Conservation (phyloP, 2,888 invertebrate genomes). For the Heterodera filipjevi region DNA sequence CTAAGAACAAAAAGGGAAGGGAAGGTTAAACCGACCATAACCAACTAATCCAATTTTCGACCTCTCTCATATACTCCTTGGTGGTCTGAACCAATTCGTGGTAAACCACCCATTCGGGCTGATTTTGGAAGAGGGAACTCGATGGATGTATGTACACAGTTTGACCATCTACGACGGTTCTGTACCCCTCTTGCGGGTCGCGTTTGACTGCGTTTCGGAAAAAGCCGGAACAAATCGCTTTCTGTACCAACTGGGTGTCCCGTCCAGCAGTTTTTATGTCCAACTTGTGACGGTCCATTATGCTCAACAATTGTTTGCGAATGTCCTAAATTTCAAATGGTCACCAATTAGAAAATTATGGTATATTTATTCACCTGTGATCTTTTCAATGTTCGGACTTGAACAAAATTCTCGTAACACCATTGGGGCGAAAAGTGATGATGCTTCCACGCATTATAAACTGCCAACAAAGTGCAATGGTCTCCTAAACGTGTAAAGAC, state of each 20-base stretch:
- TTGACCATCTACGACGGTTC: conserved; percentile 94
- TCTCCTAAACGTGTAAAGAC: conserved; percentile 72
- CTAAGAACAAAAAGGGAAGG: background rate
- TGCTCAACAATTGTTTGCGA: conserved; percentile 83
- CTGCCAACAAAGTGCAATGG: conserved; percentile 92
- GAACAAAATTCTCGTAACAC: conserved; percentile 99
- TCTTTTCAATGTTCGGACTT: conserved; percentile 90
- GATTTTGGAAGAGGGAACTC: conserved; percentile 92
- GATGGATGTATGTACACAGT: conserved; percentile 96
- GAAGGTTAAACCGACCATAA: background rate
- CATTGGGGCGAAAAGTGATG: conserved; percentile 98
- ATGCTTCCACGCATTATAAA: conserved; percentile 98
- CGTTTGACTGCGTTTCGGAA: conserved; percentile 98
- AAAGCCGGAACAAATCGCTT: conserved; percentile 92
- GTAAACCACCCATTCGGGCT: conserved; percentile 99
- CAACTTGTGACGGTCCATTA: conserved; percentile 78
- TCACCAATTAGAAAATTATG: background rate
- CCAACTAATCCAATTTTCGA: background rate
- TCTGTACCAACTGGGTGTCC: conserved; percentile 91
- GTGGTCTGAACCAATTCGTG: conserved; percentile 81
- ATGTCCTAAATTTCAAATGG: conserved; percentile 77
- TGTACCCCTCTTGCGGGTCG: conserved; percentile 94
- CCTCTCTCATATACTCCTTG: conserved; percentile 45
- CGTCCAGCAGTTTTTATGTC: conserved; percentile 96
- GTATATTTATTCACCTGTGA: conserved; percentile 69